Evolutionary conservation across 1,140 invertebrate species (phyloP).

Genomic region (Aphidius ervi): DNA sequence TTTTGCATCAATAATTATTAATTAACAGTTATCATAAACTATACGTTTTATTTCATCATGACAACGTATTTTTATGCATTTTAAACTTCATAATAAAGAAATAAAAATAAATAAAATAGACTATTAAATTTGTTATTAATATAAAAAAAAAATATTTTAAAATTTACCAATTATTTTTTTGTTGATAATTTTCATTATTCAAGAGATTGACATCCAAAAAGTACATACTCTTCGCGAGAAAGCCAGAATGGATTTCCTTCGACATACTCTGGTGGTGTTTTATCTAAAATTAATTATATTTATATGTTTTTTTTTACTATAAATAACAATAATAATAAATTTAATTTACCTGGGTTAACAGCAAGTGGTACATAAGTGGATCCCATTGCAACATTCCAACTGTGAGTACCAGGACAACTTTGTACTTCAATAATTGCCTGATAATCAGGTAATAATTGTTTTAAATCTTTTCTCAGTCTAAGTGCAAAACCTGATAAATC

Average conservation of each 20-base stretch:
- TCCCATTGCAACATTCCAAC: constrained; percentile 55
- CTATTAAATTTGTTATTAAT: too few species aligned
- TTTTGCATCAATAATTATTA: too few species aligned
- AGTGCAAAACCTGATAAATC: constrained; percentile 51
- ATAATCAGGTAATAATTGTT: constrained; percentile 48
- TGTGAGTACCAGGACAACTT: constrained; percentile 49
- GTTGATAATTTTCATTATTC: constrained; percentile 33
- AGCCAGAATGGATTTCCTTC: constrained; percentile 53
- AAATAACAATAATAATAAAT: constrained; percentile 2
- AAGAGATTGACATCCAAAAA: constrained; percentile 52
- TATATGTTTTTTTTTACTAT: neutral
- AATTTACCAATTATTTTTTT: too few species aligned
- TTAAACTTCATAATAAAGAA: too few species aligned
- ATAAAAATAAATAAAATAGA: too few species aligned
- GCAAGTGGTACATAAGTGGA: constrained; percentile 51
- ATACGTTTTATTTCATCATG: too few species aligned
- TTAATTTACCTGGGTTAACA: constrained; percentile 45
- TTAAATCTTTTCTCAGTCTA: constrained; percentile 50
- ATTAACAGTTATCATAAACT: too few species aligned
- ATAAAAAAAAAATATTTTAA: too few species aligned
- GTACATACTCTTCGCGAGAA: constrained; percentile 53
- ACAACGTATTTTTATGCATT: too few species aligned
- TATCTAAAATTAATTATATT: constrained; percentile 36
- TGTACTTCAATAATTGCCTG: constrained; percentile 49
- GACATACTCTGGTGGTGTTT: constrained; percentile 48